A percentile compares a stretch with the other conserved stretches of the same genome.
Conservation (phyloP, 2,113 vertebrate species). For the Eidolon helvum region DNA sequence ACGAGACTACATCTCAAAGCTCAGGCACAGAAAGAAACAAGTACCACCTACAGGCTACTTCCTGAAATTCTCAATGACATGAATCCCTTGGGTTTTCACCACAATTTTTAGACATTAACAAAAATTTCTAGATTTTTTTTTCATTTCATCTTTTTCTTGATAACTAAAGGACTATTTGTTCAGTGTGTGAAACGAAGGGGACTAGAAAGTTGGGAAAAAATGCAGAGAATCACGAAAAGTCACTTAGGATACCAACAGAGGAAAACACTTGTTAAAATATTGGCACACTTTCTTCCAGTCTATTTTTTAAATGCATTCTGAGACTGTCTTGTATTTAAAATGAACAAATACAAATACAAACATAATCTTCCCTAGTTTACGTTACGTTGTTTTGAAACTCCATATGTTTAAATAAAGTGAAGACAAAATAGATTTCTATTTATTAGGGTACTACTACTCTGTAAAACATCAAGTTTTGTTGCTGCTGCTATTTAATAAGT, state of each 20-base stretch:
- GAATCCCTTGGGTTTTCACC: background rate
- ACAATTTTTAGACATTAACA: slow-evolving; percentile 17
- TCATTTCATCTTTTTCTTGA: background rate
- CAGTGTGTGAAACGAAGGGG: background rate
- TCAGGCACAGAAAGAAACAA: background rate
- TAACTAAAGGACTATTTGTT: background rate
- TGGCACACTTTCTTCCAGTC: background rate
- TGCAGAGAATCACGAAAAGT: background rate
- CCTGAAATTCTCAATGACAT: background rate
- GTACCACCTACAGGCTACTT: background rate
- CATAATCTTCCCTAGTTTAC: background rate
- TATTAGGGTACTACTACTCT: background rate
- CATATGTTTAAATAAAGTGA: background rate
- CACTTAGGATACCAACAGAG: background rate
- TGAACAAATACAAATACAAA: background rate
- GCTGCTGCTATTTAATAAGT: background rate
- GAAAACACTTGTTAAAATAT: background rate
- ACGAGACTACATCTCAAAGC: background rate
- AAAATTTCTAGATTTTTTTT: background rate
- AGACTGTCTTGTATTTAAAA: background rate
- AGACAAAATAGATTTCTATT: background rate
- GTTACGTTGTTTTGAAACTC: background rate
- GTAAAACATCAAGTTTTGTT: background rate
- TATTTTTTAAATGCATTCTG: background rate
- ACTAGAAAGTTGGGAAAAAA: background rate